Evolutionary conservation across 2,888 invertebrate species (phyloP), one percentile per base, ranked within the genome.

Genomic region (Busseola fusca): DNA sequence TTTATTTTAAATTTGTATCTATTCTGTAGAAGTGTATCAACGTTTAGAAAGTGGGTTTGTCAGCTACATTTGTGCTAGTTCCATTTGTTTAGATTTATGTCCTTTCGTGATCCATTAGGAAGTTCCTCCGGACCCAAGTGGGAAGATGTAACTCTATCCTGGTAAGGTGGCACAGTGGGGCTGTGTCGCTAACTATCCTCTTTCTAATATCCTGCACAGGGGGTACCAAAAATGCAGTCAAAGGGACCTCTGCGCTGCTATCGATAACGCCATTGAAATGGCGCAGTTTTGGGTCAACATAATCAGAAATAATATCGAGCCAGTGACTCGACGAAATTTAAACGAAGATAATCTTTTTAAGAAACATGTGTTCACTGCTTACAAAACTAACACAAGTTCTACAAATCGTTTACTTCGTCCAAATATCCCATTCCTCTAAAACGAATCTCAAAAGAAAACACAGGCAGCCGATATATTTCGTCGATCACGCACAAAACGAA

Each of bases 401-500:
- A 30, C 9, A 40, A 42, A 56, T 10, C 18, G 3, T n/a, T 25
- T 12, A 42, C 30, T 64, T 25, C 10, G 27, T 14, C 3, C 42
- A n/a, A 12, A 34, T 72, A 64, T 16, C 7, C 10, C 4, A 25
- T 62, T 30, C 10, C 10, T 18, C 34, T n/a, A 14, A 37, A 56
- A 50, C 18, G 6, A 58, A 74, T 50, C 14, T 34, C 21, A 9
- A 37, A 56, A 65, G 40, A 72, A 67, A 68, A 67, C 30, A 59
- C 14, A 57, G 50, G 37, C 40, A 34, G n/a, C n/a, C 18, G 14
- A 30, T 10, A 42, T 45, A 67, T 60, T 59, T 68, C 48, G 40
- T 50, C 50, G 63, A 77, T 63, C 30, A 30, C 45, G 65, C n/a
- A 50, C 48, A 58, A 72, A 78, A 78, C 75, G 54, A 56, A 71